phyloP scores from a whole-genome alignment of 2,888 invertebrate species.

The Myathropa florea region DNA sequence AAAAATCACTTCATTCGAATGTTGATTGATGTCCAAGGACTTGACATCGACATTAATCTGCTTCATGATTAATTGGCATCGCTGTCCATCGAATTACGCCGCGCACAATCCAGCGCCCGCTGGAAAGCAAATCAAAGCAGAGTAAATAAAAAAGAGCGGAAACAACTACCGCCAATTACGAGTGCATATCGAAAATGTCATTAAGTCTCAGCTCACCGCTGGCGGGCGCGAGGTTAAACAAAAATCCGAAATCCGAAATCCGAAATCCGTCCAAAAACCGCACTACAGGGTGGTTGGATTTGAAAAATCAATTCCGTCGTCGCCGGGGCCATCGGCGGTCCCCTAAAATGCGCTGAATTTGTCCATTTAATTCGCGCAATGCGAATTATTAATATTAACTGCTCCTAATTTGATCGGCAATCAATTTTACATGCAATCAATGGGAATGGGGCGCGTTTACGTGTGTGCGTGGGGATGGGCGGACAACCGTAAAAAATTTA shows the following conservation, averaged over 20 bases:
- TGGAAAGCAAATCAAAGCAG: no score
- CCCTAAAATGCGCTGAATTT: neutral
- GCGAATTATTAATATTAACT: conserved; percentile 37
- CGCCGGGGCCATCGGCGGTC: neutral
- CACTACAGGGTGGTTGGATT: neutral
- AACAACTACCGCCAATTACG: conserved; percentile 8
- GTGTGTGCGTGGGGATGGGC: neutral
- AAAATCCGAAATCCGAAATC: neutral
- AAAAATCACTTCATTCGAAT: conserved; percentile 32
- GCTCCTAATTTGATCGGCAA: conserved; percentile 42
- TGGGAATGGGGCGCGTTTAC: neutral
- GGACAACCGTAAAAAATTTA: conserved; percentile 35
- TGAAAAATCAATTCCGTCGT: neutral
- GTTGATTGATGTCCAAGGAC: conserved; percentile 45
- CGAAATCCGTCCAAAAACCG: neutral
- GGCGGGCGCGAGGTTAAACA: neutral
- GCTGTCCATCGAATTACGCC: neutral
- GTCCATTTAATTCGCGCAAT: conserved; percentile 6
- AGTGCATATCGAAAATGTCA: neutral
- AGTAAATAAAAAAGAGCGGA: neutral
- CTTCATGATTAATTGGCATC: conserved; percentile 35
- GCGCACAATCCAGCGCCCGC: neutral
- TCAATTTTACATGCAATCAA: conserved; percentile 47
- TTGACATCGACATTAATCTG: conserved; percentile 35
- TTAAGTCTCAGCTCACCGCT: neutral